These are phyloP conservation scores for Drosophila multiciliata DNA, from an alignment of 2,888 invertebrate species.

Conservation along the genomic window DNA sequence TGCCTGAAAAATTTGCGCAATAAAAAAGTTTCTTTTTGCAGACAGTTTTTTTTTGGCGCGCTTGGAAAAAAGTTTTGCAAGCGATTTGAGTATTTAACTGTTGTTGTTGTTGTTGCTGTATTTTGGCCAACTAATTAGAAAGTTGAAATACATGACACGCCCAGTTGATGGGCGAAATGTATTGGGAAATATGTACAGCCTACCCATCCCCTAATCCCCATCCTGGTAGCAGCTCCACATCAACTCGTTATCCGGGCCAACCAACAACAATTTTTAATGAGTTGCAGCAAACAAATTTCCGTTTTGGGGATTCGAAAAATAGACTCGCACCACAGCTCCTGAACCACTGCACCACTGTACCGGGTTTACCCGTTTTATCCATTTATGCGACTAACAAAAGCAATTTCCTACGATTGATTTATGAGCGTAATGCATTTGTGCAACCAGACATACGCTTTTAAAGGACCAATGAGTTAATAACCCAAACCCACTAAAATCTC, in stretches of 20 bases:
- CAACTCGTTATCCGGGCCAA: constrained; percentile 15
- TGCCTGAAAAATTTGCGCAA: constrained; percentile 73
- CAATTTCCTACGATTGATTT: constrained; percentile 79
- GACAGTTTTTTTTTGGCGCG: constrained; percentile 27
- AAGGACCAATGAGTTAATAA: constrained; percentile 39
- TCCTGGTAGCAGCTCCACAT: not conserved
- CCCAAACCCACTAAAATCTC: constrained; percentile 1
- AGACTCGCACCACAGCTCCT: not conserved
- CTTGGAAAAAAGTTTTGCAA: constrained; percentile 33
- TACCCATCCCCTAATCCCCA: not conserved
- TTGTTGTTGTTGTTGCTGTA: constrained; percentile 23
- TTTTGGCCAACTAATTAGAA: constrained; percentile 68
- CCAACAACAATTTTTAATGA: constrained; percentile 66
- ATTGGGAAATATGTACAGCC: constrained; percentile 30
- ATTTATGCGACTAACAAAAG: constrained; percentile 66
- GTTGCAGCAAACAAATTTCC: constrained; percentile 73
- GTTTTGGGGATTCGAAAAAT: constrained; percentile 28
- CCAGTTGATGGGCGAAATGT: constrained; percentile 50
- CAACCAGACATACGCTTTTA: constrained; percentile 63
- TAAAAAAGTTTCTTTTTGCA: constrained; percentile 71
- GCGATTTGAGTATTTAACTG: constrained; percentile 15
- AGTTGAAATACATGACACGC: constrained; percentile 70
- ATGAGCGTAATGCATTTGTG: constrained; percentile 58
- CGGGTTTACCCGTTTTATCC: not conserved
- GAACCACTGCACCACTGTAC: not conserved